Conservation (phyloP, 1,140 invertebrate genomes). For the Oedothorax gibbosus region DNA sequence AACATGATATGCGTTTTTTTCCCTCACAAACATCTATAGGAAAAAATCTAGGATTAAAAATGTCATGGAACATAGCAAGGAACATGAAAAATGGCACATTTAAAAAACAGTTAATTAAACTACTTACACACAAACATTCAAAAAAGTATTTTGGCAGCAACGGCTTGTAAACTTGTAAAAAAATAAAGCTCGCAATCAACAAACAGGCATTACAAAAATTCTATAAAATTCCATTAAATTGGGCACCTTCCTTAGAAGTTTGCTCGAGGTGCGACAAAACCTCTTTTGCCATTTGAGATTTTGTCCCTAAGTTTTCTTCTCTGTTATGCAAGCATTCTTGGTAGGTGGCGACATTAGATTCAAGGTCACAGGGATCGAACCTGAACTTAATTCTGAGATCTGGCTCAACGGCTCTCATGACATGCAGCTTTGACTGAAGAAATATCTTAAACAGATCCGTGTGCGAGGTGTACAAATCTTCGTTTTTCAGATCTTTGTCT, state of each 20-base stretch:
- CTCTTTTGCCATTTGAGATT: constrained; percentile 68
- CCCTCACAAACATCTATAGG: no score
- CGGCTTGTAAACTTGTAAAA: constrained; percentile 56
- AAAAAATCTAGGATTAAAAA: no score
- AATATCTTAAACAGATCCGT: constrained; percentile 76
- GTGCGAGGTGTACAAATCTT: constrained; percentile 57
- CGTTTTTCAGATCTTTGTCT: constrained; percentile 74
- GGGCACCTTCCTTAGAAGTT: constrained; percentile 33
- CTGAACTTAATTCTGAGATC: constrained; percentile 75
- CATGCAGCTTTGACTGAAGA: constrained; percentile 74
- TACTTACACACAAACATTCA: constrained; percentile 21
- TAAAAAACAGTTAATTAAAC: constrained; percentile 1
- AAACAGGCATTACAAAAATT: constrained; percentile 11
- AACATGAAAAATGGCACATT: constrained; percentile 25
- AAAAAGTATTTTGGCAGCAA: constrained; percentile 48
- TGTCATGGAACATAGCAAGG: background rate
- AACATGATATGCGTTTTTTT: no score
- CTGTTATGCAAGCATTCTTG: constrained; percentile 66
- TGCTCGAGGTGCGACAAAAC: constrained; percentile 64
- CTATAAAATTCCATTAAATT: constrained; percentile 56
- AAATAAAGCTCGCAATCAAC: constrained; percentile 39
- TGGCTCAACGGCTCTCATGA: constrained; percentile 80
- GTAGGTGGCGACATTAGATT: constrained; percentile 62
- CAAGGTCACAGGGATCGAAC: constrained; percentile 67
- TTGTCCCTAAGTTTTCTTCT: constrained; percentile 66